Evolutionary conservation across 2,797 vertebrate species (phyloP), one percentile per base, ranked within the genome.

Genomic region (Channa striata): DNA sequence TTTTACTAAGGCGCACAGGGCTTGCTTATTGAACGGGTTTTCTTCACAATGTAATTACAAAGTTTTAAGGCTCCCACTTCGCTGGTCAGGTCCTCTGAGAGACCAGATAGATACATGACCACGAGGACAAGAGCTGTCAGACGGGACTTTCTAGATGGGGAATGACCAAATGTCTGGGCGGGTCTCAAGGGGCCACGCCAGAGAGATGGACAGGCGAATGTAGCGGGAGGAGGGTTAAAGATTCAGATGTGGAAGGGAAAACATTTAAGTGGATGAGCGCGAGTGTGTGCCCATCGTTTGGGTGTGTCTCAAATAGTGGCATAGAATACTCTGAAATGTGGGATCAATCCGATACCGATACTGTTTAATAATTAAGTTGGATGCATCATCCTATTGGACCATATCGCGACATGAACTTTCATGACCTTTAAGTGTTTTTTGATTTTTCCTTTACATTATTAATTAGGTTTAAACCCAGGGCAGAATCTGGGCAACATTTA

Each of bases 181-280:
- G 30, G 19, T 56, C 71, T 57, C 33, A 0, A 49, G 67, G 68
- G 78, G 65, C 25, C 47, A n/a, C 30, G 59, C 20, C 34, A 11
- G 30, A 11, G 11, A 59, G 52, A 52, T 68, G 53, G n/a, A 68
- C 47, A 56, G 58, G 71, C 54, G 68, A 73, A 69, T 40, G 65
- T 50, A 53, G 74, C 42, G 52, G 74, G 50, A 73, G 63, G 58
- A 39, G 54, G 56, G 76, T 78, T 84, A 39, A 74, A 44, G 58
- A 74, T 49, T 72, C 59, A 73, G 60, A 61, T 62, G 43, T 39
- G 54, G 65, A 63, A 71, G 64, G 30, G 42, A 51, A 54, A 53
- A 68, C 62, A n/a, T n/a, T n/a, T n/a, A n/a, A n/a, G n/a, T n/a
- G n/a, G n/a, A n/a, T n/a, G n/a, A n/a, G n/a, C n/a, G 25, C 6